Conservation (phyloP, 2,797 vertebrate genomes). For the Pogoniulus pusillus region DNA sequence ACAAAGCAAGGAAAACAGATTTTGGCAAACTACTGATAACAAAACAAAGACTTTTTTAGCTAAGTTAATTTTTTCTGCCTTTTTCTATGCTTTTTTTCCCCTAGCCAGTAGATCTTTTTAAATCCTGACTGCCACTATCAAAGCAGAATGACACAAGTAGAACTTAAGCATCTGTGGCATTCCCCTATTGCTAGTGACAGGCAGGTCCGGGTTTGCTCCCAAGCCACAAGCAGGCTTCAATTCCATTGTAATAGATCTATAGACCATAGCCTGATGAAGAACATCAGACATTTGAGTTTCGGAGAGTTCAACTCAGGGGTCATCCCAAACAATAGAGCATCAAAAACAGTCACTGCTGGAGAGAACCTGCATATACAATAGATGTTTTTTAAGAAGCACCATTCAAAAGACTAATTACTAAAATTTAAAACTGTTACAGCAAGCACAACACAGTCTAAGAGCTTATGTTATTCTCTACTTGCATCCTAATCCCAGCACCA, state of each 20-base stretch:
- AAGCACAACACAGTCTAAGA: background rate
- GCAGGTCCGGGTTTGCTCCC: constrained; percentile 51
- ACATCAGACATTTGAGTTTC: constrained; percentile 64
- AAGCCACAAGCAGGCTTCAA: constrained; percentile 48
- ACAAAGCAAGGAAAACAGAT: background rate
- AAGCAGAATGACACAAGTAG: constrained; percentile 24
- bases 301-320: constrained; percentile 63
- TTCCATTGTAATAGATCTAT: constrained; percentile 59
- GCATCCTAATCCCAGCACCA: background rate
- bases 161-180: constrained; percentile 16
- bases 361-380: constrained; percentile 55
- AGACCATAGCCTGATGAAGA: constrained; percentile 65
- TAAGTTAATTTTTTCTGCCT: background rate
- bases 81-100: background rate
- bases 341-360: constrained; percentile 70
- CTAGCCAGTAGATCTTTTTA: background rate
- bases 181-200: constrained; percentile 30
- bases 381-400: constrained; percentile 57
- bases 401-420: constrained; percentile 67
- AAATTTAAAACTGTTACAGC: constrained; percentile 65
- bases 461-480: background rate
- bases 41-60: background rate
- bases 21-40: background rate
- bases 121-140: constrained; percentile 25
- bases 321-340: constrained; percentile 62